phyloP scores from a whole-genome alignment of 64 coral and sea anemone species.

The Cladopsammia gracilis region DNA sequence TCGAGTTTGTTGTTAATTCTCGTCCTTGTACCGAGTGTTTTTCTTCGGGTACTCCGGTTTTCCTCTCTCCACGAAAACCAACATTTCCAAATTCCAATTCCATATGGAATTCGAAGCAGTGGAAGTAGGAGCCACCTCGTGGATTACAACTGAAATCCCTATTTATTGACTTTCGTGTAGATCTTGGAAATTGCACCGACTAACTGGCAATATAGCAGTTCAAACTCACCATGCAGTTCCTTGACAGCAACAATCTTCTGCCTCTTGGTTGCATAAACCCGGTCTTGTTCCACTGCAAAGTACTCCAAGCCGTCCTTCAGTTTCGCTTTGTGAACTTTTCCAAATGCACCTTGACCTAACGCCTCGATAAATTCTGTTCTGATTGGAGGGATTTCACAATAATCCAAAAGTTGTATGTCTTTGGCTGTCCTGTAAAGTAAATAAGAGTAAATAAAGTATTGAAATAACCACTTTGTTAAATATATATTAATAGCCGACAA shows the following conservation, averaged over 20 bases:
- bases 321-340: background rate
- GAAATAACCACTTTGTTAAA: too few relatives aligned
- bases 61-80: too few relatives aligned
- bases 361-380: background rate
- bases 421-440: background rate
- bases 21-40: too few relatives aligned
- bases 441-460: background rate
- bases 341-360: background rate
- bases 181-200: background rate
- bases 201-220: background rate
- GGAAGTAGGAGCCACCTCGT: too few relatives aligned
- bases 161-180: background rate
- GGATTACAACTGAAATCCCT: too few relatives aligned
- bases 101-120: too few relatives aligned
- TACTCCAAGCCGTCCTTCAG: background rate
- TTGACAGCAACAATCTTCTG: background rate
- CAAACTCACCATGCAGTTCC: slow-evolving; percentile 3
- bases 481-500: too few relatives aligned
- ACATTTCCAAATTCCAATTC: too few relatives aligned
- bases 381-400: background rate
- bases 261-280: background rate
- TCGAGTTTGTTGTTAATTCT: too few relatives aligned
- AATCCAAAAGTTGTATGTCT: background rate
- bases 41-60: too few relatives aligned
- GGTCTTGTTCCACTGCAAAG: background rate